Percentiles rank a stretch among this genome's conserved stretches.
Evolutionary conservation across 2,797 vertebrate genomes (phyloP).

Genomic region (Sebastes minor): DNA sequence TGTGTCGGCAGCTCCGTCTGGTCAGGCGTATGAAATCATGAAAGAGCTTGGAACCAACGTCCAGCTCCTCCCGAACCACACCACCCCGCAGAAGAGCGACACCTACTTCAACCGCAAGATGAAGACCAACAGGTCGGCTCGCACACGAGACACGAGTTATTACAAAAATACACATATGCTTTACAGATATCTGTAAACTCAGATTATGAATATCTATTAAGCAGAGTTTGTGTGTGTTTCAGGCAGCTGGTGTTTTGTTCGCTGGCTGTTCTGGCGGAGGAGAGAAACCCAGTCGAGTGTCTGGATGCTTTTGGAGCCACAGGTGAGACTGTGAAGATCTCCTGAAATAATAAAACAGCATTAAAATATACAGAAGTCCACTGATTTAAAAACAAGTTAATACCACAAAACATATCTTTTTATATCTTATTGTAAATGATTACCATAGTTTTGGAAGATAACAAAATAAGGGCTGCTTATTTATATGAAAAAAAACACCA

Average conservation of each 20-base stretch:
- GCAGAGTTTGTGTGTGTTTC: neutral
- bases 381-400: neutral
- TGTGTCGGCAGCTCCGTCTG: slow-evolving; percentile 66
- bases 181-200: neutral
- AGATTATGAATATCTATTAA: neutral
- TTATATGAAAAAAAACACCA: neutral
- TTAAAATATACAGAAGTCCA: neutral
- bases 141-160: no score
- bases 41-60: slow-evolving; percentile 94
- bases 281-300: slow-evolving; percentile 92
- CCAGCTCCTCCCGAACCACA: slow-evolving; percentile 93
- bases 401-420: neutral
- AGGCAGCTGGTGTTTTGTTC: slow-evolving; percentile 96
- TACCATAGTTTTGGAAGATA: no score
- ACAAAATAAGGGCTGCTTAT: neutral
- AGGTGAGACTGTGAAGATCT: slow-evolving; percentile 73
- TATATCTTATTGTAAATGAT: no score
- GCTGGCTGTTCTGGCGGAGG: slow-evolving; percentile 89
- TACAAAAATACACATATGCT: neutral
- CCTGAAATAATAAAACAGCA: neutral
- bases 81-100: slow-evolving; percentile 93
- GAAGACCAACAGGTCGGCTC: slow-evolving; percentile 92
- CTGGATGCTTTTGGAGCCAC: slow-evolving; percentile 98
- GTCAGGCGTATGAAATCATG: slow-evolving; percentile 87
- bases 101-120: slow-evolving; percentile 99